Percentiles rank a stretch among this genome's conserved stretches.
Evolutionary conservation across 2,797 vertebrate species (phyloP).

Genomic region (Clarias fuscus): DNA sequence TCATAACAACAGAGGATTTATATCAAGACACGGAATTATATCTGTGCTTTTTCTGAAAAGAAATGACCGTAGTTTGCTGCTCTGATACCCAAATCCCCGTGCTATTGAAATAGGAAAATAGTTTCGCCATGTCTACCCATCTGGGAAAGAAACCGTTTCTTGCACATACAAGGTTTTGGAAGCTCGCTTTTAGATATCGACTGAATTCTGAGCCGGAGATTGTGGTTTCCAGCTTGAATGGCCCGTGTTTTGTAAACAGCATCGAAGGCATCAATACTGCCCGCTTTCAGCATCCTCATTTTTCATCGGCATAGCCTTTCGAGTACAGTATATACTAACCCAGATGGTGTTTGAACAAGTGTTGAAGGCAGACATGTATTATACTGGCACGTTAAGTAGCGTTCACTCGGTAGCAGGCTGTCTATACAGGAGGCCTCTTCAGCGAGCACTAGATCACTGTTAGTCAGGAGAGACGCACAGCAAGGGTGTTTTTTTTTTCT

Average conservation of each 20-base stretch:
- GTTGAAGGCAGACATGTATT: constrained; percentile 42
- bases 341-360: constrained; percentile 55
- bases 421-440: constrained; percentile 32
- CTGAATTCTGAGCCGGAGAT: constrained; percentile 36
- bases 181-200: constrained; percentile 42
- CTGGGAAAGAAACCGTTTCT: neutral
- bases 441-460: constrained; percentile 34
- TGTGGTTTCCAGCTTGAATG: constrained; percentile 39
- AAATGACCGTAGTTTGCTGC: neutral
- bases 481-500: neutral
- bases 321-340: constrained; percentile 43
- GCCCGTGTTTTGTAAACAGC: constrained; percentile 43
- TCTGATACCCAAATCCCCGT: neutral
- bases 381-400: constrained; percentile 39
- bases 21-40: neutral
- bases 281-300: constrained; percentile 37
- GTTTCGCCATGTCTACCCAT: neutral
- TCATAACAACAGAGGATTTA: neutral
- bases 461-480: neutral
- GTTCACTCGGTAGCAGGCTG: constrained; percentile 37
- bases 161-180: neutral
- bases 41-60: neutral
- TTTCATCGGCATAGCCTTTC: constrained; percentile 49
- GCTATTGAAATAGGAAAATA: neutral
- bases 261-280: constrained; percentile 41